Evolutionary conservation across 2,888 invertebrate species (phyloP).

Genomic region (Bibio marci): DNA sequence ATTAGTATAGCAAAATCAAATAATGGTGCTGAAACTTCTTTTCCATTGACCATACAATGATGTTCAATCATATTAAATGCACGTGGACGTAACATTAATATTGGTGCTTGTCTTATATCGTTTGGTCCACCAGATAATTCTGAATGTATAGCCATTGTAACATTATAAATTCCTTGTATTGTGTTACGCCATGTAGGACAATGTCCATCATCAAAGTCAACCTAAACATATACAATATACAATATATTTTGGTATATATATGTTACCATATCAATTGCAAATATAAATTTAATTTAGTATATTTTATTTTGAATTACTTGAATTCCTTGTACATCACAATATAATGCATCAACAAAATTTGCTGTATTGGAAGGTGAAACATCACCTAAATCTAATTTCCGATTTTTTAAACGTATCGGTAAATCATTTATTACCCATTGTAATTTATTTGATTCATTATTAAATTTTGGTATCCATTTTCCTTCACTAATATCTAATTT

Average conservation of each 20-base stretch:
- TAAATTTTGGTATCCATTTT: constrained; percentile 5
- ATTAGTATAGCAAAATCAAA: constrained; percentile 50
- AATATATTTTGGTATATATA: background rate
- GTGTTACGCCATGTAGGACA: constrained; percentile 57
- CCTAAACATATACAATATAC: constrained; percentile 11
- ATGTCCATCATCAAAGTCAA: constrained; percentile 54
- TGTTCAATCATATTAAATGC: constrained; percentile 61
- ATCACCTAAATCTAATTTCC: constrained; percentile 40
- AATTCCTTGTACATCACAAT: constrained; percentile 38
- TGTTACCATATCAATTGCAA: background rate
- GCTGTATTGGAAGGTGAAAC: constrained; percentile 41
- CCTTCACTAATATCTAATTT: background rate
- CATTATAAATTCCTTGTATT: constrained; percentile 41
- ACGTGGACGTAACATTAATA: constrained; percentile 48
- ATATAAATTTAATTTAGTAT: background rate
- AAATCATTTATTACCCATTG: constrained; percentile 3
- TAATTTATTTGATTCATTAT: background rate
- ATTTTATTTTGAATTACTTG: constrained; percentile 35
- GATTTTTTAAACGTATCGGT: constrained; percentile 15
- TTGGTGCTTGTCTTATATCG: constrained; percentile 35
- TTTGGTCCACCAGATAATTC: constrained; percentile 33
- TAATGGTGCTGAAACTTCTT: constrained; percentile 44
- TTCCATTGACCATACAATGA: constrained; percentile 41
- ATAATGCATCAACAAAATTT: constrained; percentile 37
- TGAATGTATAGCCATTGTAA: constrained; percentile 36